Evolutionary conservation across 2,888 invertebrate species (phyloP).

Genomic region (Xestoiulus laeticollis): DNA sequence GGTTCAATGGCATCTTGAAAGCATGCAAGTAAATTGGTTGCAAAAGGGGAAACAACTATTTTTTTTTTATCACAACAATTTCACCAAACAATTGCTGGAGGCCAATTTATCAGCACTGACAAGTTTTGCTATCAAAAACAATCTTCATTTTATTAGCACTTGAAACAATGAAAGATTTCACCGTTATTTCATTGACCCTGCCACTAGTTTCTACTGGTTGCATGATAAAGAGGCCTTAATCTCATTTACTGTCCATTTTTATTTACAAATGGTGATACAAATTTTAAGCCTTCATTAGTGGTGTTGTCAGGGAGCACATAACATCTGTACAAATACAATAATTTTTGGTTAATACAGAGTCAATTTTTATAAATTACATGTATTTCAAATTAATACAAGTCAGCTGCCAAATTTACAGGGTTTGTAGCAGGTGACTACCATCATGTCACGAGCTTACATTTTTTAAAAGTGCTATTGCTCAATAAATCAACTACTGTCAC

Average conservation of each 20-base stretch:
- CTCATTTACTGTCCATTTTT: not conserved
- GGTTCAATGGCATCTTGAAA: not conserved
- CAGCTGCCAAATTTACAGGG: too few species aligned
- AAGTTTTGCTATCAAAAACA: not conserved
- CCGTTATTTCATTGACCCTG: slow-evolving; percentile 9
- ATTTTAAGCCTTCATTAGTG: too few species aligned
- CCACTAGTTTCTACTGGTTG: not conserved
- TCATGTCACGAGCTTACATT: too few species aligned
- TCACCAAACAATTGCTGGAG: not conserved
- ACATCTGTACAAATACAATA: too few species aligned
- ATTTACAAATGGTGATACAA: too few species aligned
- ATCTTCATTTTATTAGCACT: not conserved
- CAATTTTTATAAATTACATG: too few species aligned
- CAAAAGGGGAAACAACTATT: not conserved
- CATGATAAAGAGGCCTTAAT: not conserved
- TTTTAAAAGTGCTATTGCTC: too few species aligned
- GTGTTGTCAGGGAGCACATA: too few species aligned
- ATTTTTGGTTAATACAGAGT: too few species aligned
- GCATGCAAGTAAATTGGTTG: not conserved
- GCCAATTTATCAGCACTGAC: not conserved
- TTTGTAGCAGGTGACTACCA: too few species aligned
- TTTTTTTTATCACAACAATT: not conserved
- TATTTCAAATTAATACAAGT: too few species aligned
- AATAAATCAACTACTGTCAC: too few species aligned
- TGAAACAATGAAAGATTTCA: not conserved